A percentile compares a stretch with the other conserved stretches of the same genome.
phyloP scores from a whole-genome alignment of 2,797 vertebrate species.

The Glossophaga mutica region DNA sequence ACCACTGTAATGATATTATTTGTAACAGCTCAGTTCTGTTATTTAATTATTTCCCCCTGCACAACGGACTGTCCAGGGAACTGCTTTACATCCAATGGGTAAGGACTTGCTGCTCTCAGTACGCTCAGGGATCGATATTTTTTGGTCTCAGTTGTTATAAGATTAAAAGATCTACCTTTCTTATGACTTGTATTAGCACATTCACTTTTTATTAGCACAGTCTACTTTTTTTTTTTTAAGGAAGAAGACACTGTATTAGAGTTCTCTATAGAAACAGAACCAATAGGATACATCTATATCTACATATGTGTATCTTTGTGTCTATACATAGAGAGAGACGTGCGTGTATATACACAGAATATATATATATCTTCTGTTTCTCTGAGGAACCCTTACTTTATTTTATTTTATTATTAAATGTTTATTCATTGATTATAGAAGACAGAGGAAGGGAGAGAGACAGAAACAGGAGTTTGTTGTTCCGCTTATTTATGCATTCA shows the following conservation, averaged over 20 bases:
- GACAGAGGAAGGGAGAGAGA: no score
- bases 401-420: no score
- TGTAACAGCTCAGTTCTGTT: not conserved
- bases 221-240: not conserved
- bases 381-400: not conserved
- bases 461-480: no score
- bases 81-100: not conserved
- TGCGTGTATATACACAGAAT: not conserved
- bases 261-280: not conserved
- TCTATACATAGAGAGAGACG: not conserved
- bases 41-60: not conserved
- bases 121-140: not conserved
- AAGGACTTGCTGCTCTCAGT: not conserved
- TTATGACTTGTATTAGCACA: not conserved
- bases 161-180: not conserved
- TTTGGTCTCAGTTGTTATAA: not conserved
- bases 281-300: not conserved
- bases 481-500: no score
- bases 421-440: no score
- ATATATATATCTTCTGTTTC: not conserved
- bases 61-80: not conserved
- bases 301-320: no score
- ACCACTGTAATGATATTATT: not conserved
- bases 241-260: not conserved
- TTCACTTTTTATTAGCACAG: not conserved